Evolutionary conservation across 2,888 invertebrate species (phyloP).

Genomic region (Penaeus monodon): DNA sequence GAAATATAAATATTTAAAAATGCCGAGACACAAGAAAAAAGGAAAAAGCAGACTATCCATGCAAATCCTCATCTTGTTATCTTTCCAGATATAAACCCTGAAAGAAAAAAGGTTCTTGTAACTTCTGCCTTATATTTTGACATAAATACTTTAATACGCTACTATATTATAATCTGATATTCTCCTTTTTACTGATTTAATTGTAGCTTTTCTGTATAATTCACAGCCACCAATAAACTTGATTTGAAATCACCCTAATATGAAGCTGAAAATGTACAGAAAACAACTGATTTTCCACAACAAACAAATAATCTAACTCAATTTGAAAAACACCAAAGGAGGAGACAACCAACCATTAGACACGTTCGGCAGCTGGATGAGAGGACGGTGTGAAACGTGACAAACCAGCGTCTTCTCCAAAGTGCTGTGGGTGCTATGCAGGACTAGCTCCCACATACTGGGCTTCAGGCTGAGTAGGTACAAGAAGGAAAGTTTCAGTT

Average conservation of each 20-base stretch:
- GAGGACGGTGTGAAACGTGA: constrained; percentile 12
- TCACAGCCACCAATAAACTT: too few species aligned
- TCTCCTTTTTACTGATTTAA: too few species aligned
- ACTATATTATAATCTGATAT: too few species aligned
- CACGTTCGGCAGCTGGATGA: constrained; percentile 16
- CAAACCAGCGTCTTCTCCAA: constrained; percentile 24
- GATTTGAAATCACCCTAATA: too few species aligned
- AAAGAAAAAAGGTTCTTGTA: too few species aligned
- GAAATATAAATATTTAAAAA: not conserved
- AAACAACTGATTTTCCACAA: too few species aligned
- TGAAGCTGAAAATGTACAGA: too few species aligned
- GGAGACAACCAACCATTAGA: not conserved
- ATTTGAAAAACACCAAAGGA: too few species aligned
- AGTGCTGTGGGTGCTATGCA: constrained; percentile 7
- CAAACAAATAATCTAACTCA: not conserved
- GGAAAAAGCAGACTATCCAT: not conserved
- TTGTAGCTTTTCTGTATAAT: too few species aligned
- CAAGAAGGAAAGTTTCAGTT: constrained; percentile 2
- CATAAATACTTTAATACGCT: too few species aligned
- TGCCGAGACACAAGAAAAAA: not conserved
- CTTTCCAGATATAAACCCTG: too few species aligned
- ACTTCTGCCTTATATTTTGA: too few species aligned
- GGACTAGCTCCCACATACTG: constrained; percentile 26
- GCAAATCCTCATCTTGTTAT: not conserved
- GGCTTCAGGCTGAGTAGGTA: constrained; percentile 17